These are phyloP conservation scores for Bhutanitis thaidina DNA, from an alignment of 2,888 invertebrate species.

Conservation along the genomic window DNA sequence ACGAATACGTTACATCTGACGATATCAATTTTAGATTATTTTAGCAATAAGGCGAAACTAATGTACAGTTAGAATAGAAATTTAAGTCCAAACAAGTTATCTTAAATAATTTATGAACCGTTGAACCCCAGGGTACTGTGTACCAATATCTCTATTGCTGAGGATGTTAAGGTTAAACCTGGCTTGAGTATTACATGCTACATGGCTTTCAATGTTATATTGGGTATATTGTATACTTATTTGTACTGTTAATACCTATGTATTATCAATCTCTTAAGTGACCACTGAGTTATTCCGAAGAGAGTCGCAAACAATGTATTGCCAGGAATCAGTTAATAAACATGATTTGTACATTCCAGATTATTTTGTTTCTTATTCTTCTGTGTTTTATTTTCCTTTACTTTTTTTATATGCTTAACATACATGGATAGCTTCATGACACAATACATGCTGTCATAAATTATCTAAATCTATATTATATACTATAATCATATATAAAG, in stretches of 20 bases:
- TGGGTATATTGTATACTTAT: constrained; percentile 58
- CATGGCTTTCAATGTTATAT: constrained; percentile 69
- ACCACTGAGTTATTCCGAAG: constrained; percentile 54
- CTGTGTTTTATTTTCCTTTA: constrained; percentile 75
- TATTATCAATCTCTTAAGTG: constrained; percentile 32
- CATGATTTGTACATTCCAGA: constrained; percentile 91
- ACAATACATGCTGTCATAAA: constrained; percentile 48
- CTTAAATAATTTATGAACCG: constrained; percentile 72
- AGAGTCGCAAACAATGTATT: constrained; percentile 75
- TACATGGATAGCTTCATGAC: constrained; percentile 53
- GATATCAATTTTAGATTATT: constrained; percentile 79
- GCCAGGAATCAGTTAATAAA: constrained; percentile 84
- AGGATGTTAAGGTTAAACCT: constrained; percentile 62
- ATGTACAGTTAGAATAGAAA: constrained; percentile 81
- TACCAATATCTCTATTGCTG: constrained; percentile 54
- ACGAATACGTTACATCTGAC: constrained; percentile 59
- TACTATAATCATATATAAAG: constrained; percentile 39
- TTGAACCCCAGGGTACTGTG: constrained; percentile 69
- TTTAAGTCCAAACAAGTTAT: constrained; percentile 78
- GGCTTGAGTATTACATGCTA: constrained; percentile 60
- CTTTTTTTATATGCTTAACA: constrained; percentile 44
- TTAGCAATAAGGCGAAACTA: constrained; percentile 81
- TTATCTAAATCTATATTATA: constrained; percentile 43
- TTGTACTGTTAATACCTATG: constrained; percentile 36
- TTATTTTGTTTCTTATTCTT: constrained; percentile 82